A percentile compares a stretch with the other conserved stretches of the same genome.
Evolutionary conservation across 2,797 vertebrate genomes (phyloP).

Genomic region (Phoeniculus purpureus): DNA sequence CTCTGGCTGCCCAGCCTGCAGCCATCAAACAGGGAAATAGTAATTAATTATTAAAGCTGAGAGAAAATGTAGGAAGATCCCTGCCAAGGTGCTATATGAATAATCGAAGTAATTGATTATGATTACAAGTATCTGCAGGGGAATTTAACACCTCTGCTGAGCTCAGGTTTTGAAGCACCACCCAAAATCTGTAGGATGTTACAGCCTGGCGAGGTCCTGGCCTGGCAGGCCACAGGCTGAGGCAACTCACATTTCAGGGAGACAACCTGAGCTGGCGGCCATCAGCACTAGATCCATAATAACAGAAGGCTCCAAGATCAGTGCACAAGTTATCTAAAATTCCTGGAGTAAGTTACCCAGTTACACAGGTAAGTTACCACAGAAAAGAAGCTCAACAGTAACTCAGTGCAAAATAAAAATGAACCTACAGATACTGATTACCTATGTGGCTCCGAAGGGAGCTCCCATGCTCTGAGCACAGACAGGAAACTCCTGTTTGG

Average conservation of each 20-base stretch:
- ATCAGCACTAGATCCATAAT: background rate
- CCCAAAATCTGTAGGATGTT: background rate
- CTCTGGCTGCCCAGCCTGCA: background rate
- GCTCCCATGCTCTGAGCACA: rapidly evolving
- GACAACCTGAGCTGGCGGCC: background rate
- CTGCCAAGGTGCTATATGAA: background rate
- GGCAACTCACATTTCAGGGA: background rate
- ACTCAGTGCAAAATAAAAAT: background rate
- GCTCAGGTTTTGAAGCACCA: background rate
- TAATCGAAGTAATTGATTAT: background rate
- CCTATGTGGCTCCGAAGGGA: rapidly evolving
- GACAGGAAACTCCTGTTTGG: background rate
- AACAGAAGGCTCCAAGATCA: background rate
- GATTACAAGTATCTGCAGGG: background rate
- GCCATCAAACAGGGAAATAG: background rate
- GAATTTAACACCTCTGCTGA: background rate
- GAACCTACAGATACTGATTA: background rate
- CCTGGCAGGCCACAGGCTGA: background rate
- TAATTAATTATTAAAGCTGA: slow-evolving; percentile 11
- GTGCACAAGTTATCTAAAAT: background rate
- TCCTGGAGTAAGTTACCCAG: background rate
- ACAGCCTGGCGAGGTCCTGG: rapidly evolving
- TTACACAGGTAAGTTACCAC: background rate
- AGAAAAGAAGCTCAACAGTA: background rate
- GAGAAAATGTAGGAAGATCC: background rate